These are phyloP conservation scores for Struthidea cinerea DNA, from an alignment of 2,113 vertebrate species.

Conservation along the genomic window DNA sequence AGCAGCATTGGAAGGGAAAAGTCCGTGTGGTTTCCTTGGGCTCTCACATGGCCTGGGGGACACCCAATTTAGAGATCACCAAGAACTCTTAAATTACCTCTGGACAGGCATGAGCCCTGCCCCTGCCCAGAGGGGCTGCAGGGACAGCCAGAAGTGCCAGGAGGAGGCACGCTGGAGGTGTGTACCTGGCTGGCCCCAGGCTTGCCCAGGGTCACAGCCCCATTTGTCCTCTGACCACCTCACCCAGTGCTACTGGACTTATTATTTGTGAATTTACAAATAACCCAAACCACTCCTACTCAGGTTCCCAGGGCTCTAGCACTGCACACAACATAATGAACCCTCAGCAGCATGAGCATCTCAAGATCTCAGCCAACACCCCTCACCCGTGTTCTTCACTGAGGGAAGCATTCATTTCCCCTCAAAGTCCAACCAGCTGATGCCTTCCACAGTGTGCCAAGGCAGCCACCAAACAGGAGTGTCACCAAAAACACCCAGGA, in stretches of 20 bases:
- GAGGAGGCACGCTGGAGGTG: fast-evolving
- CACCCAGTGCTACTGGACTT: neutral
- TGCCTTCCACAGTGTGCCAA: neutral
- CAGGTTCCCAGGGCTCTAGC: neutral
- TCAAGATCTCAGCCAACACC: neutral
- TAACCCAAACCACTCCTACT: fast-evolving
- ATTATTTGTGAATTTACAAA: neutral
- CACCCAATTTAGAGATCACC: neutral
- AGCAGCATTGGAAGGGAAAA: no score
- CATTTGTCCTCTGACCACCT: neutral
- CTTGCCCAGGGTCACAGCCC: neutral
- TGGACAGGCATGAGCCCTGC: neutral
- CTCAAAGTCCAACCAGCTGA: neutral
- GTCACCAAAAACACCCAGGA: neutral
- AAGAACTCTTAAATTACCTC: neutral
- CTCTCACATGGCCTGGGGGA: neutral
- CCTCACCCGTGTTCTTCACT: neutral
- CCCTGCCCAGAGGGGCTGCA: neutral
- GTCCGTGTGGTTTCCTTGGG: neutral
- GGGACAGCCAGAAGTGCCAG: neutral
- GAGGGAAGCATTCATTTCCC: neutral
- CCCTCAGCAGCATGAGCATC: neutral
- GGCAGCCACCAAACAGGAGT: neutral
- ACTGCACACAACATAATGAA: neutral
- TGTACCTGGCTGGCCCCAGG: neutral